These are phyloP conservation scores for Damaliscus lunatus DNA, from an alignment of 2,113 vertebrate genomes.

Conservation along the genomic window DNA sequence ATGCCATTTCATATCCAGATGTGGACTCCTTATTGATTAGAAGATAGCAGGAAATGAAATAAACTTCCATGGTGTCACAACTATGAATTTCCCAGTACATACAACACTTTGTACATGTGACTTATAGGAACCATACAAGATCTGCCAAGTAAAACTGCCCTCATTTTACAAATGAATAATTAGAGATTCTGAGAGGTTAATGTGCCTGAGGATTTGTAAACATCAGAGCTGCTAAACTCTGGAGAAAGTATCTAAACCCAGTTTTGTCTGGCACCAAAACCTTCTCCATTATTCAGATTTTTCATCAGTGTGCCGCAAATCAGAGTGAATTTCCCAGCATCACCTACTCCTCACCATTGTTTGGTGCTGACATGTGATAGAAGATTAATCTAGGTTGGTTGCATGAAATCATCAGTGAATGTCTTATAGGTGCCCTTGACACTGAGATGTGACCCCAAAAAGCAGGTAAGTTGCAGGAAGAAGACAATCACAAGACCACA, in stretches of 20 bases:
- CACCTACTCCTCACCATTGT: background rate
- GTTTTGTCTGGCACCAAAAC: background rate
- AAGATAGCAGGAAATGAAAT: conserved; percentile 31
- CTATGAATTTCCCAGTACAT: background rate
- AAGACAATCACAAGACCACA: background rate
- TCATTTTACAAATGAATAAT: background rate
- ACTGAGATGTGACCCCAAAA: background rate
- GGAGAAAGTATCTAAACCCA: background rate
- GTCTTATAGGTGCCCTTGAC: background rate
- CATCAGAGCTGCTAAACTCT: background rate
- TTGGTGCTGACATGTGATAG: background rate
- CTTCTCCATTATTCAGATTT: background rate
- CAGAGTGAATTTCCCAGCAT: background rate
- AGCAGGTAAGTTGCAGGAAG: background rate
- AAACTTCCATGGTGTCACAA: background rate
- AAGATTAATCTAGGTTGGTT: background rate
- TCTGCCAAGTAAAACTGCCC: background rate
- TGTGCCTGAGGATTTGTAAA: background rate
- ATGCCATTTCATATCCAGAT: background rate
- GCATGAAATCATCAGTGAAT: background rate
- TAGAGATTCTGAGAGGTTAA: background rate
- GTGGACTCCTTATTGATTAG: background rate
- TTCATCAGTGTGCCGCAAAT: background rate
- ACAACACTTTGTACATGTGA: background rate
- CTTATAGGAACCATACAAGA: background rate